These are phyloP conservation scores for Oscheius sp. DNA, from an alignment of 2,888 invertebrate genomes.

Conservation along the genomic window DNA sequence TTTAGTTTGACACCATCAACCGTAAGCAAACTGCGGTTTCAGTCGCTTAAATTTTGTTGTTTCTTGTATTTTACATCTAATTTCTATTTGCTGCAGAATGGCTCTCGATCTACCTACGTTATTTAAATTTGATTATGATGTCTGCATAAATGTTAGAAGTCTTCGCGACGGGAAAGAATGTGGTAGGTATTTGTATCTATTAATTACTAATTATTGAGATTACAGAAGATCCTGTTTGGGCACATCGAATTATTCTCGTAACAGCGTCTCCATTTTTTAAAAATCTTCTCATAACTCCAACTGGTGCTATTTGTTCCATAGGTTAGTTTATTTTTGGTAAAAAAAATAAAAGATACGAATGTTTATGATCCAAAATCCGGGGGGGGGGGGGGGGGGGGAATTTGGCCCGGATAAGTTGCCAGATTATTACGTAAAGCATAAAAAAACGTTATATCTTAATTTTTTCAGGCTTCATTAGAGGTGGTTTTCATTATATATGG, in stretches of 20 bases:
- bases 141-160: conserved; percentile 29
- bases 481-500: no score
- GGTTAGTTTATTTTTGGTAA: conserved; percentile 12
- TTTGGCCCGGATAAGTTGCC: no score
- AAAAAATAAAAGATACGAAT: no score
- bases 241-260: conserved; percentile 54
- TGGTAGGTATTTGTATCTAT: background rate
- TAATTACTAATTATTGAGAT: conserved; percentile 3
- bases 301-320: conserved; percentile 8
- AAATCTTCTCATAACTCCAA: conserved; percentile 33
- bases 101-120: background rate
- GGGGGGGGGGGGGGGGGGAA: no score
- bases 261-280: conserved; percentile 50
- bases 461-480: no score
- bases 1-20: no score
- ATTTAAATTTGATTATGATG: conserved; percentile 31
- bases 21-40: no score
- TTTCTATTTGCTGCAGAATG: conserved; percentile 13
- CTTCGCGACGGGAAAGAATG: conserved; percentile 27
- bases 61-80: no score
- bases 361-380: no score
- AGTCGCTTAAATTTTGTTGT: background rate
- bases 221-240: conserved; percentile 53
- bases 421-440: no score
- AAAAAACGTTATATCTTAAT: no score